Evolutionary conservation across 2,797 vertebrate species (phyloP), one percentile per base, ranked within the genome.

Genomic region (Urophycis tenuis): DNA sequence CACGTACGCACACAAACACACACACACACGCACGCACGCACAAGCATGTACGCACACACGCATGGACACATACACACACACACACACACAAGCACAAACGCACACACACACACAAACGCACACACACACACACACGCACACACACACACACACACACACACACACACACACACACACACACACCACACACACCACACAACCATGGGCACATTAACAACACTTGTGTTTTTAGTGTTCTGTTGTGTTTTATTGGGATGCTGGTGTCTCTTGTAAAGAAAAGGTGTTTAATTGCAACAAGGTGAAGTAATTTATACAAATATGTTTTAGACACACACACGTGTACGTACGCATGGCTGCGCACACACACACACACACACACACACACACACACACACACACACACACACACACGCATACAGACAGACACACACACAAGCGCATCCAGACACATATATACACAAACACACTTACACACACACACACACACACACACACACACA

Each of bases 81-180:
- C 79, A 85, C 79, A 76, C 81, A 88, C 83, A 82, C 34, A 71
- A 12, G 25, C 71, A 36, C 74, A 74, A 6, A 69, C 17, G n/a
- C 34, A 10, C n/a, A 39, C 34, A 73, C n/a, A 29, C 22, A 36
- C 29, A 31, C 71, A 34, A 15, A 34, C 17, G 22, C 71, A 32
- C n/a, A 41, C 35, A 6, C 31, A 6, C 6, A n/a, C 35, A 73
- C 6, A 14, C n/a, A 39, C n/a, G 39, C 39, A 69, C 17, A 31
- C 34, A 10, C n/a, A 39, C 34, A 73, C n/a, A 29, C 22, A 36
- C 29, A 31, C 71, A 34, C 32, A 34, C 17, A 34, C 71, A 32
- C n/a, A 41, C 35, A 6, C 31, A 6, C 6, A n/a, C 35, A 73
- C 6, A 14, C n/a, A 39, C n/a, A 36, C n/a, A 31, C 71, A 34